Percentiles rank a stretch among this genome's conserved stretches.
These are phyloP conservation scores for Molorchus minor DNA, from an alignment of 2,888 invertebrate species.

Conservation along the genomic window DNA sequence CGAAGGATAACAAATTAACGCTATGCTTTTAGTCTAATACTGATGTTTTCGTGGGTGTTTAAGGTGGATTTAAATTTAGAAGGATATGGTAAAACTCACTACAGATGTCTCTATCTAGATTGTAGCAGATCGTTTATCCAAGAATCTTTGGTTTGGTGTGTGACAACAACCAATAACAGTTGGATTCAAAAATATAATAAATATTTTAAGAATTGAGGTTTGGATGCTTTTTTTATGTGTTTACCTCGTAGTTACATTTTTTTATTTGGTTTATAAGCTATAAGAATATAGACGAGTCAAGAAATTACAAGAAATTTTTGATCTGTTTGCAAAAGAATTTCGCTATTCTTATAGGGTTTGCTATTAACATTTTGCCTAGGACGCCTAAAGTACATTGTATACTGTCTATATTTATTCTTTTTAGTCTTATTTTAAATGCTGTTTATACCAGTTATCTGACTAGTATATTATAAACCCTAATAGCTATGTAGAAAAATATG, in stretches of 20 bases:
- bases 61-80: too few species aligned
- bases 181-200: slow-evolving; percentile 30
- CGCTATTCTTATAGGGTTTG: not conserved
- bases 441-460: slow-evolving; percentile 50
- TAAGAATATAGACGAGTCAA: not conserved
- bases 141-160: slow-evolving; percentile 56
- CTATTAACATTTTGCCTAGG: slow-evolving; percentile 43
- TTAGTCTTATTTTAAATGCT: slow-evolving; percentile 45
- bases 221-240: slow-evolving; percentile 11
- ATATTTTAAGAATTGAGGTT: slow-evolving; percentile 26
- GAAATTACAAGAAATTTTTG: not conserved
- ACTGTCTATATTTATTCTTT: slow-evolving; percentile 44
- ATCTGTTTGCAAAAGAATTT: not conserved
- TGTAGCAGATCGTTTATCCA: slow-evolving; percentile 52
- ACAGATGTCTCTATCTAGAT: slow-evolving; percentile 51
- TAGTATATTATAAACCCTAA: slow-evolving; percentile 48
- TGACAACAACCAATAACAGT: slow-evolving; percentile 48
- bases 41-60: too few species aligned
- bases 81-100: slow-evolving; percentile 51
- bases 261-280: not conserved
- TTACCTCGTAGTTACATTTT: not conserved
- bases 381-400: slow-evolving; percentile 40
- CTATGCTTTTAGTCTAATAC: too few species aligned
- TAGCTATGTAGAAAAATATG: slow-evolving; percentile 47
- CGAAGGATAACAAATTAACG: not conserved